Conservation (phyloP, 2,113 vertebrate genomes). For the Brachyistius frenatus region DNA sequence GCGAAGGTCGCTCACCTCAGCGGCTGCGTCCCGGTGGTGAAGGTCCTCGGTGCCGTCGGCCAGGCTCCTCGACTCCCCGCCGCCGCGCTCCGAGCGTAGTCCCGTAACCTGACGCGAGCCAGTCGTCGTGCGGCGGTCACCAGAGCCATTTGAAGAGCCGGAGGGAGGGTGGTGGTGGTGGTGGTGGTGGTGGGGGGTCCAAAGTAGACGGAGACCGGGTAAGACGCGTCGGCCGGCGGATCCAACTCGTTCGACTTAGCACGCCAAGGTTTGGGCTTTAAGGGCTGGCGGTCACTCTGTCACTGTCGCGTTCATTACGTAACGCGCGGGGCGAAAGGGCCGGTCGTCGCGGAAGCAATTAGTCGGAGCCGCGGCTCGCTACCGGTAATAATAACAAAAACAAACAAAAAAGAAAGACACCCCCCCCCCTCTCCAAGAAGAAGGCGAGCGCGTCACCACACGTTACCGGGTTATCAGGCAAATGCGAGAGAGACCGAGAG, state of each 20-base stretch:
- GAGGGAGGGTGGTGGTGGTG: too few species aligned
- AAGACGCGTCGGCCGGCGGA: too few species aligned
- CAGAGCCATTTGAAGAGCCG: slow-evolving; percentile 61
- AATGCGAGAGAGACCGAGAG: too few species aligned
- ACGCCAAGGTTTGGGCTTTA: slow-evolving; percentile 39
- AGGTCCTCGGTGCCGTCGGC: slow-evolving; percentile 29
- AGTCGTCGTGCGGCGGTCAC: slow-evolving; percentile 53
- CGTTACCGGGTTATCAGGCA: too few species aligned
- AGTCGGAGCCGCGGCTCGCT: too few species aligned
- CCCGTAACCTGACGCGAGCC: slow-evolving; percentile 24
- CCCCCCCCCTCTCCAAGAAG: too few species aligned
- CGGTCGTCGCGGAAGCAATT: not conserved
- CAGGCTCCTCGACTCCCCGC: not conserved
- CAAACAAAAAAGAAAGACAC: too few species aligned
- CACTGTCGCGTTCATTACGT: slow-evolving; percentile 60
- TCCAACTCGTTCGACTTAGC: not conserved
- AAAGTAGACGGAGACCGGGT: too few species aligned
- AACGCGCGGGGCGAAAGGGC: slow-evolving; percentile 10
- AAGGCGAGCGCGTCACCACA: too few species aligned
- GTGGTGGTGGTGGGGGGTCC: too few species aligned
- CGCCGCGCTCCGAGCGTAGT: slow-evolving; percentile 27
- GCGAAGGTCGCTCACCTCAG: slow-evolving; percentile 36
- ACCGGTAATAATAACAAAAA: too few species aligned
- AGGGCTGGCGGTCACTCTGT: slow-evolving; percentile 42
- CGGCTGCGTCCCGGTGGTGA: slow-evolving; percentile 34